These are phyloP conservation scores for Fulmarus glacialis DNA, from an alignment of 2,113 vertebrate genomes.

Conservation along the genomic window DNA sequence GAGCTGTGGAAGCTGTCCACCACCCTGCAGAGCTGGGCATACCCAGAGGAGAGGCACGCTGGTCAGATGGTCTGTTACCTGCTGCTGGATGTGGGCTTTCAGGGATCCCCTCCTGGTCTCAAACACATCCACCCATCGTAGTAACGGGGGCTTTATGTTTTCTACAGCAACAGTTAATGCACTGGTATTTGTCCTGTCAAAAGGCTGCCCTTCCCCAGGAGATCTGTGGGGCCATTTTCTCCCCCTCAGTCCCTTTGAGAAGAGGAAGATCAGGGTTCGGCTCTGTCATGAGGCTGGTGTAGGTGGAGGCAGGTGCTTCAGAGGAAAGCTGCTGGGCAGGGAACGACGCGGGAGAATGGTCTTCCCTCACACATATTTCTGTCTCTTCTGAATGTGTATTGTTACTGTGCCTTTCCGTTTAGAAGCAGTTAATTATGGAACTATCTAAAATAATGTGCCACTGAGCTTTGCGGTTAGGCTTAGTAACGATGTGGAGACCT, in stretches of 20 bases:
- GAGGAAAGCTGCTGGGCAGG: background rate
- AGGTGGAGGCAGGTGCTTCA: rapidly evolving
- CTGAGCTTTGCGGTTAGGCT: background rate
- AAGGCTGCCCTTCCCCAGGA: background rate
- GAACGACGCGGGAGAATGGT: background rate
- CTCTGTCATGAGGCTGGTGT: background rate
- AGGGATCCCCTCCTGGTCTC: background rate
- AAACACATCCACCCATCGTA: rapidly evolving
- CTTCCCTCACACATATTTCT: background rate
- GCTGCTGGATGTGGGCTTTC: background rate
- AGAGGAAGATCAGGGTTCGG: background rate
- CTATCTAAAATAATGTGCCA: background rate
- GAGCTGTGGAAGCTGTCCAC: background rate
- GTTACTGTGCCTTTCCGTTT: background rate
- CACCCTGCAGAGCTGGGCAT: background rate
- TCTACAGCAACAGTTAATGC: background rate
- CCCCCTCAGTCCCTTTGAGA: background rate
- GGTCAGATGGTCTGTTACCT: too few relatives aligned
- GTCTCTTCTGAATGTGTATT: background rate
- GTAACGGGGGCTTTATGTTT: background rate
- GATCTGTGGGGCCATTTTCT: background rate
- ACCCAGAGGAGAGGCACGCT: too few relatives aligned
- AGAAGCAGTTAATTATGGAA: background rate
- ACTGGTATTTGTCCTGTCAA: background rate
- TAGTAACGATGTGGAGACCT: background rate